phyloP scores from a whole-genome alignment of 2,113 vertebrate genomes.

The Lonchura striata region DNA sequence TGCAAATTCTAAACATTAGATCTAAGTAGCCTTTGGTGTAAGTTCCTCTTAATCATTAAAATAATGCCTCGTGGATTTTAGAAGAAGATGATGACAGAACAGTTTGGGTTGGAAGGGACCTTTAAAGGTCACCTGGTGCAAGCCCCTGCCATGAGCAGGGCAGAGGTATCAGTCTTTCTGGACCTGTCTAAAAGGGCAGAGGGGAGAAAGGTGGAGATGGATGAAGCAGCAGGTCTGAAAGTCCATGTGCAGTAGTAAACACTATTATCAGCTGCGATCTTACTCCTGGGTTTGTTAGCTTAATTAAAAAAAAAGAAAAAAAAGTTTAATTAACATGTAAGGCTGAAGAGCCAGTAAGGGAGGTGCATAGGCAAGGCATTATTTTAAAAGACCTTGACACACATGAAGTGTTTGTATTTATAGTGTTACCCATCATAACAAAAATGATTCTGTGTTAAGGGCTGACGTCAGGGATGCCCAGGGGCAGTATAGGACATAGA shows the following conservation, averaged over 20 bases:
- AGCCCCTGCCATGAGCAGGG: not conserved
- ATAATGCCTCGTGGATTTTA: not conserved
- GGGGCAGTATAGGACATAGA: not conserved
- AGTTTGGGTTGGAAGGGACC: not conserved
- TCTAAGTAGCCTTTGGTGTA: not conserved
- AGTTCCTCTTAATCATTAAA: conserved; percentile 2
- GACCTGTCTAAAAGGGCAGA: not conserved
- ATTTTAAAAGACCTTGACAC: conserved; percentile 38
- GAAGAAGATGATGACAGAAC: not conserved
- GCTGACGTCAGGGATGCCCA: conserved; percentile 22
- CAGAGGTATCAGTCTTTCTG: not conserved
- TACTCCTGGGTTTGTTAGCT: not conserved
- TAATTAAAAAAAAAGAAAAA: not conserved
- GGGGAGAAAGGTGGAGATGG: not conserved
- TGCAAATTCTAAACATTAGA: not conserved
- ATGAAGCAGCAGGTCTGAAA: conserved; percentile 27
- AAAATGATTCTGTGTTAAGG: not conserved
- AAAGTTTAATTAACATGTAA: not conserved
- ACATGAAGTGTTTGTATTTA: conserved; percentile 27
- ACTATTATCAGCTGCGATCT: not conserved
- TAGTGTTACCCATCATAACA: not conserved
- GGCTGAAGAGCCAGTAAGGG: conserved; percentile 30
- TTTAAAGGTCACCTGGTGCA: not conserved
- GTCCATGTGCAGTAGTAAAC: not conserved
- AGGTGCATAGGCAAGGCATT: conserved; percentile 11